Evolutionary conservation across 2,797 vertebrate genomes (phyloP).

Genomic region (Manis crassicaudata): DNA sequence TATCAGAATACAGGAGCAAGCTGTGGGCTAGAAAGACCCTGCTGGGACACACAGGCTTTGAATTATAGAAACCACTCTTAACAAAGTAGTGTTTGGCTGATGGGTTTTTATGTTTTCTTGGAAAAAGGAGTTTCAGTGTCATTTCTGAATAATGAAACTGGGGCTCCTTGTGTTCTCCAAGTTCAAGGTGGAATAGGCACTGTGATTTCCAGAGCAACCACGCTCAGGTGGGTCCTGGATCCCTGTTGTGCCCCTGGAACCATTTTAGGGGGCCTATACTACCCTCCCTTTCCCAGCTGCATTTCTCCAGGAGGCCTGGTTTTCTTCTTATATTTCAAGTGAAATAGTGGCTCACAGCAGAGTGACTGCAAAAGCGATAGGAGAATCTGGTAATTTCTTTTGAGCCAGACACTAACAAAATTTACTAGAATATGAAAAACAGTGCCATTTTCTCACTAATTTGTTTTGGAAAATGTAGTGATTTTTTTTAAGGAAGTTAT

Average conservation of each 20-base stretch:
- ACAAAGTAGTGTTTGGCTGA: background rate
- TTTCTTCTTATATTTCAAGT: background rate
- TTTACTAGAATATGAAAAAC: background rate
- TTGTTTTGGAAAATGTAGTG: constrained; percentile 9
- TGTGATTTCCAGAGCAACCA: background rate
- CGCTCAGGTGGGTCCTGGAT: background rate
- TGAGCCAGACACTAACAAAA: background rate
- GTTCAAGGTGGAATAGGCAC: background rate
- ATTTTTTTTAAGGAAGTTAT: background rate
- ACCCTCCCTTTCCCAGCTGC: background rate
- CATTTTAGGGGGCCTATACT: background rate
- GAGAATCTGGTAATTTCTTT: background rate
- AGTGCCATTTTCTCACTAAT: background rate
- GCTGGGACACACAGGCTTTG: background rate
- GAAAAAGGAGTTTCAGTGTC: background rate
- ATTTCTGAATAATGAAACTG: constrained; percentile 11
- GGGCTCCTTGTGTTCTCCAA: background rate
- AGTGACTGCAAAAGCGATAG: background rate
- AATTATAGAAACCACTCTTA: background rate
- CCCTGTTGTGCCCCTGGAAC: background rate
- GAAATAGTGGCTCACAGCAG: constrained; percentile 32
- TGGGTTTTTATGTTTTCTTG: background rate
- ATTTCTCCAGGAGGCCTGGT: background rate
- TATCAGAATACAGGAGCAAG: background rate
- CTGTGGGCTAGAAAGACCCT: background rate